Evolutionary conservation across 2,888 invertebrate species (phyloP).

Genomic region (Apodemia duryi): DNA sequence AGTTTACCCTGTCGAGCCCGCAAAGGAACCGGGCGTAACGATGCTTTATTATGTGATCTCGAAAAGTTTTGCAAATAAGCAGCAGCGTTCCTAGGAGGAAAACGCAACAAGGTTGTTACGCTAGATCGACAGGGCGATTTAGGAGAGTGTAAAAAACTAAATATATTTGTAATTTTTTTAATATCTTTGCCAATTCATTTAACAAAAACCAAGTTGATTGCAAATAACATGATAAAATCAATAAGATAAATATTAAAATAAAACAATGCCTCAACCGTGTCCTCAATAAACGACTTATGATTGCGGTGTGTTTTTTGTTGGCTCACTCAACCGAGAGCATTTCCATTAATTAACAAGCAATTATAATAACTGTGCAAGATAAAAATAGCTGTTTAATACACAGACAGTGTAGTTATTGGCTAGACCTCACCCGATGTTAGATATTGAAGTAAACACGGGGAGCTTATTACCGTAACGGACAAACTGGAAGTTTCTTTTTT

Average conservation of each 20-base stretch:
- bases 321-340: constrained; percentile 30
- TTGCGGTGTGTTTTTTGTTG: constrained; percentile 26
- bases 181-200: too few species aligned
- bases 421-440: constrained; percentile 13
- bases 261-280: constrained; percentile 16
- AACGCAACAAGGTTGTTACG: too few species aligned
- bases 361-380: constrained; percentile 31
- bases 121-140: too few species aligned
- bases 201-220: too few species aligned
- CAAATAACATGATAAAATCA: background rate
- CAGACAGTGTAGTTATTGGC: background rate
- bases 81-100: too few species aligned
- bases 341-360: constrained; percentile 34
- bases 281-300: constrained; percentile 20
- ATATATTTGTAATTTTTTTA: too few species aligned
- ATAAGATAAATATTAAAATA: constrained; percentile 15
- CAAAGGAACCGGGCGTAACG: too few species aligned
- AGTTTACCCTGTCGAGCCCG: too few species aligned
- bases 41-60: too few species aligned
- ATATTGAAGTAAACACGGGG: constrained; percentile 12
- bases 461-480: constrained; percentile 7
- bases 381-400: constrained; percentile 28
- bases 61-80: too few species aligned
- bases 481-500: background rate
- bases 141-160: too few species aligned